These are phyloP conservation scores for Muscicapa adusta DNA, from an alignment of 2,113 vertebrate genomes.

Conservation along the genomic window DNA sequence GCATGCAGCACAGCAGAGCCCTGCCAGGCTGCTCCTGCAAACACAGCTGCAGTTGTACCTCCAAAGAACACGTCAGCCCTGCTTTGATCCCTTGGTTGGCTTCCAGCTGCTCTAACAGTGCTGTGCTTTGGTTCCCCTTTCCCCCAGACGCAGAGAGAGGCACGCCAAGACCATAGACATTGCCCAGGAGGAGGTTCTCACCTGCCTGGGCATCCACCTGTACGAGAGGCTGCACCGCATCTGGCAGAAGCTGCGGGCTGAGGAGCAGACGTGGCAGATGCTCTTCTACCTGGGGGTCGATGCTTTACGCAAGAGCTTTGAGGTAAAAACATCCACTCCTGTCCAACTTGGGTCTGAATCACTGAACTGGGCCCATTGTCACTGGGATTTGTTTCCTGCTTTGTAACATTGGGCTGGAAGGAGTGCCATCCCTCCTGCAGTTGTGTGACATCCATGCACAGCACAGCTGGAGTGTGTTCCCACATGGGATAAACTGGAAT, in stretches of 20 bases:
- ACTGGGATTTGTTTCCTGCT: neutral
- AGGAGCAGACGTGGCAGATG: conserved; percentile 98
- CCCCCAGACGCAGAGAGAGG: conserved; percentile 86
- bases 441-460: neutral
- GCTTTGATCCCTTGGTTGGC: neutral
- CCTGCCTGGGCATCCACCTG: conserved; percentile 94
- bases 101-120: neutral
- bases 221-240: conserved; percentile 93
- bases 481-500: neutral
- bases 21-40: neutral
- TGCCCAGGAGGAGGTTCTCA: conserved; percentile 97
- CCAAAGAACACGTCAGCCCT: neutral
- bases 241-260: conserved; percentile 94
- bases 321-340: conserved; percentile 71
- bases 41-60: neutral
- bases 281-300: conserved; percentile 94
- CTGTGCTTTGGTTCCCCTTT: neutral
- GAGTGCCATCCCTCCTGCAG: neutral
- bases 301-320: conserved; percentile 92
- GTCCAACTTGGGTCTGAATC: neutral
- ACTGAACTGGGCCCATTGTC: neutral
- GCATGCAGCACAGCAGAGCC: conserved; percentile 51
- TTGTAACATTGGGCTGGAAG: neutral
- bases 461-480: neutral
- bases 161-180: conserved; percentile 98